Evolutionary conservation across 23 tunicate species (phyloP), one percentile per base, ranked within the genome.

Genomic region (Ciona savignyi): DNA sequence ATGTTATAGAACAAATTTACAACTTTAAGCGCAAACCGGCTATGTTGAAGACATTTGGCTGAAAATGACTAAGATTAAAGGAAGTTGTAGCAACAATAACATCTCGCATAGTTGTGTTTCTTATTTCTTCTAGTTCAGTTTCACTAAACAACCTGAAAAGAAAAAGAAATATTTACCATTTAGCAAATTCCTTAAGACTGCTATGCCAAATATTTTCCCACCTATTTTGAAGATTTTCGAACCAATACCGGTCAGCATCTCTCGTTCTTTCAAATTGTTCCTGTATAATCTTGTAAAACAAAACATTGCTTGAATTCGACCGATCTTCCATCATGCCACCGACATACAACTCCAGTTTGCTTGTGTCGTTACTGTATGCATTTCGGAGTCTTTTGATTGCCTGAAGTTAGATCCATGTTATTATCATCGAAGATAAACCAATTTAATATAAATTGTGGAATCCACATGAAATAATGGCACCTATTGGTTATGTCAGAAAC

Each of bases 221-320:
- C 91, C 81, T 68, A 23, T 76, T 83, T 70, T 80, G 74, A 0
- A n/a, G 9, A 66, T 85, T 91, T 72, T 91, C 97, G 35, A 91
- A 91, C 97, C 97, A 91, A 62, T 74, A 91, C 64, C 97, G 75
- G 74, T 91, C 97, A 73, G 91, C 84, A 51, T 80, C 82, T 60
- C 97, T 67, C 23, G 84, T 70, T 66, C 97, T 65, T 24, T 33
- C n/a, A 35, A 91, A 80, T 34, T 91, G 97, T 32, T 91, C 80
- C 64, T 6, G 35, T 21, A 91, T 85, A 23, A 85, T 80, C 11
- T 35, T 29, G 19, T 75, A 64, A 33, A 91, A 91, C 19, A 91
- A 67, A 6, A 32, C 51, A 0, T 85, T 89, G 27, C 74, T 61
- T 1, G 56, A 65, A 24, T 32, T 60, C 6, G 24, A 22, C 4